Percentiles rank a stretch among this genome's conserved stretches.
Evolutionary conservation across 1,140 invertebrate genomes (phyloP).

Genomic region (Brachionus angularis): DNA sequence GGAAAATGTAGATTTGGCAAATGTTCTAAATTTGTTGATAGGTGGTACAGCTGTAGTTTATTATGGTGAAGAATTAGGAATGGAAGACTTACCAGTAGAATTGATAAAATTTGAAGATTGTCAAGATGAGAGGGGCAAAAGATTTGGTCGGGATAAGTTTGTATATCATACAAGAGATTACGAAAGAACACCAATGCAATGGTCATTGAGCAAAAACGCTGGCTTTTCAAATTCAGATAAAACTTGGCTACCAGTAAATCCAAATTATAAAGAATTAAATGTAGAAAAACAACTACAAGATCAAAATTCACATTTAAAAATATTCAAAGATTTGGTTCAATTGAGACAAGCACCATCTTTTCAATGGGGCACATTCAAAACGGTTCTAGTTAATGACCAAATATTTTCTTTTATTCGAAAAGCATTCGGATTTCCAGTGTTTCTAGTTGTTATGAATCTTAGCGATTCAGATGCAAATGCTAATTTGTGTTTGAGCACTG

Average conservation of each 20-base stretch:
- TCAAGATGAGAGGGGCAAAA: conserved; percentile 22
- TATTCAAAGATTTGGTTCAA: conserved; percentile 28
- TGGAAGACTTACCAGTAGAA: conserved; percentile 62
- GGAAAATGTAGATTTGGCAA: conserved; percentile 63
- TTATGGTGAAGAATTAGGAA: conserved; percentile 77
- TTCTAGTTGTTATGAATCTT: conserved; percentile 43
- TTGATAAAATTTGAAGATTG: not conserved
- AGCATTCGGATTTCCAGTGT: conserved; percentile 15
- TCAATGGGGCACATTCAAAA: conserved; percentile 19
- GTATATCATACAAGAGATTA: not conserved
- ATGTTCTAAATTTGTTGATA: conserved; percentile 66
- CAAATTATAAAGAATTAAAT: conserved; percentile 10
- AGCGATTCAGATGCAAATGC: not conserved
- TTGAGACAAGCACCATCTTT: conserved; percentile 6
- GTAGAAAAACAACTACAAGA: conserved; percentile 9
- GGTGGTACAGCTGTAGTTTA: conserved; percentile 72
- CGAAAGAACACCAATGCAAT: conserved; percentile 38
- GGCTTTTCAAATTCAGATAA: not conserved
- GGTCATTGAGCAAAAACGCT: not conserved
- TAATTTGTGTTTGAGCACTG: conserved; percentile 11
- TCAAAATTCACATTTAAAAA: conserved; percentile 3
- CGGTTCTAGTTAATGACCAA: conserved; percentile 25
- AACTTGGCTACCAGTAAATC: conserved; percentile 32
- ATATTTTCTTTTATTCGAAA: conserved; percentile 21
- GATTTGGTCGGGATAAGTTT: conserved; percentile 4